Evolutionary conservation across 2,113 vertebrate genomes (phyloP), one percentile per base, ranked within the genome.

Genomic region (Mus pahari): DNA sequence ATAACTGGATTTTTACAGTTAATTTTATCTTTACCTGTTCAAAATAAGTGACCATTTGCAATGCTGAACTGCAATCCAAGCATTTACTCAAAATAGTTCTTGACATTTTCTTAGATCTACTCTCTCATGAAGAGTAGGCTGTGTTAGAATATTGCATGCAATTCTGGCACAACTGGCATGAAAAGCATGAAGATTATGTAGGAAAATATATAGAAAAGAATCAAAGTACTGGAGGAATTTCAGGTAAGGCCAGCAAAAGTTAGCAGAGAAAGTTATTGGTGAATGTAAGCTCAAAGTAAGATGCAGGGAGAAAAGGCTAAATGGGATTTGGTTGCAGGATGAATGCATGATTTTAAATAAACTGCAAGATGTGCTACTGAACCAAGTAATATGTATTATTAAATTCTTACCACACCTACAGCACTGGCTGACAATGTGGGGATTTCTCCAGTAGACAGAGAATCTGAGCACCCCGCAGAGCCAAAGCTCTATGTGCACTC

Each of bases 151-250:
- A 50, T 20, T 68, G 19, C 70, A 22, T 92, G 7, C 24, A 74
- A 8, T 48, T 93, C 48, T 90, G 48, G 13, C 19, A 26, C 45
- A 42, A 74, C 19, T 70, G 28, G 78, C 75, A 45, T 66, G 92
- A 87, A 91, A 91, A 39, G 66, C 39, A 89, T 53, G 84, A 92
- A 83, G 0, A 24, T 92, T 95, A 79, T 87, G 31, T 82, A 82
- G 53, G 78, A 50, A 92, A 89, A 66, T 31, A 3, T 42, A 58
- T 9, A 64, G 24, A 86, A 86, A 74, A 68, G 48, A 94, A 91
- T 75, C 22, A 90, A 62, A 22, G 11, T 55, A 92, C 60, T 48
- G 17, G n/a, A 92, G 48, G 0, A 60, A 22, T 31, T 94, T 95
- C 70, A 86, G 86, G 68, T 42, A 71, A 86, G 31, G 19, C 19